phyloP scores from a whole-genome alignment of 2,888 invertebrate species.

The Xanthia togata region DNA sequence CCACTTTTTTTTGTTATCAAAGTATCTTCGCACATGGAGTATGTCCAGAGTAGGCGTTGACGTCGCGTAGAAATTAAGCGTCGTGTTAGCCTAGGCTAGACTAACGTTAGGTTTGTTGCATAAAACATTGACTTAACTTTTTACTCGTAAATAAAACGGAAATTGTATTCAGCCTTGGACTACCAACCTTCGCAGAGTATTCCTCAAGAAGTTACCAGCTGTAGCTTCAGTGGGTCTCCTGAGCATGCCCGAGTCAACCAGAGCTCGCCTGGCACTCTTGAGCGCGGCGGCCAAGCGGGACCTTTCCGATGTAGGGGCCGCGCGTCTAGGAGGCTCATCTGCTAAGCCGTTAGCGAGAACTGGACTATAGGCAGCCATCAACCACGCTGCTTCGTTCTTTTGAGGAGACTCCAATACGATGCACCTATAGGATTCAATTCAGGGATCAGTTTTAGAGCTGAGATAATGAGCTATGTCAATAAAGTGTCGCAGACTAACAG shows the following conservation, averaged over 20 bases:
- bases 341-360: conserved; percentile 95
- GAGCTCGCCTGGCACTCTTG: conserved; percentile 94
- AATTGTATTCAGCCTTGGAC: neutral
- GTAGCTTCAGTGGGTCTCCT: conserved; percentile 94
- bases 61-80: no score
- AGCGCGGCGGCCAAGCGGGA: conserved; percentile 96
- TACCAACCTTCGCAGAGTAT: conserved; percentile 94
- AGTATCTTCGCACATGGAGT: no score
- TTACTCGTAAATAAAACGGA: neutral
- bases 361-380: conserved; percentile 98
- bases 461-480: neutral
- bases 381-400: conserved; percentile 97
- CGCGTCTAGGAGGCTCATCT: conserved; percentile 90
- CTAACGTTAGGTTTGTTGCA: neutral
- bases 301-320: conserved; percentile 96
- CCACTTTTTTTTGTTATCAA: neutral
- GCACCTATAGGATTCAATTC: conserved; percentile 90
- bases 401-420: conserved; percentile 97
- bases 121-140: neutral
- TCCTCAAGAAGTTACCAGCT: conserved; percentile 96
- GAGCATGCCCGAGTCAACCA: conserved; percentile 95
- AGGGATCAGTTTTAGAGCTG: conserved; percentile 6
- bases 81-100: neutral
- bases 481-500: conserved; percentile 34
- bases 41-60: no score